phyloP scores from a whole-genome alignment of 1,140 invertebrate species.

The Cydia strobilella region DNA sequence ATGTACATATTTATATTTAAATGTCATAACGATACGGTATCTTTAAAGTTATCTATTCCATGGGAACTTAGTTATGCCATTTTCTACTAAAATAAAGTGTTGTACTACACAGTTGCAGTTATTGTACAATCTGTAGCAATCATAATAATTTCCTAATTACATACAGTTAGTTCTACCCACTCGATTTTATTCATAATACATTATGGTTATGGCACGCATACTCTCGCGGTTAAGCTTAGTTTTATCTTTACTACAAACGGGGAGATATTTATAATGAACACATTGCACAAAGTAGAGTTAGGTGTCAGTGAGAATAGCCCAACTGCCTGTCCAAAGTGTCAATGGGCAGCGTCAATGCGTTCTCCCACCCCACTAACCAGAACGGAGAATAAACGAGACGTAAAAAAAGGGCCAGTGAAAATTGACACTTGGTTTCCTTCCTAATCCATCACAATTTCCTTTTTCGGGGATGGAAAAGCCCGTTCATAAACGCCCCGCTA shows the following conservation, averaged over 20 bases:
- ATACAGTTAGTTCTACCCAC: not conserved
- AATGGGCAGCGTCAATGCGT: not conserved
- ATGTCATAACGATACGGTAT: not conserved
- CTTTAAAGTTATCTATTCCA: constrained; percentile 17
- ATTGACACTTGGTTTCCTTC: too few relatives aligned
- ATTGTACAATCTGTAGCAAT: not conserved
- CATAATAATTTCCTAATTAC: not conserved
- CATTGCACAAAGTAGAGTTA: too few relatives aligned
- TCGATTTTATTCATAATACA: not conserved
- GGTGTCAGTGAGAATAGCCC: not conserved
- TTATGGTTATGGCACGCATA: constrained; percentile 4
- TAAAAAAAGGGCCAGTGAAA: too few relatives aligned
- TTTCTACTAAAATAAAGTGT: constrained; percentile 3
- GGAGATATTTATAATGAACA: not conserved
- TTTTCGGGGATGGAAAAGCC: too few relatives aligned
- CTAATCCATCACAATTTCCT: too few relatives aligned
- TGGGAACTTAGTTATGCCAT: constrained; percentile 5
- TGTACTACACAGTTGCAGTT: constrained; percentile 16
- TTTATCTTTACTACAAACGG: not conserved
- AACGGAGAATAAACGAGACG: too few relatives aligned
- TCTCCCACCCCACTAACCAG: too few relatives aligned
- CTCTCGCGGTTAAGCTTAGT: not conserved
- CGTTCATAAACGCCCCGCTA: too few relatives aligned
- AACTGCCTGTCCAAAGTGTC: not conserved
- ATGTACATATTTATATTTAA: not conserved